Percentiles rank a stretch among this genome's conserved stretches.
Conservation (phyloP, 2,797 vertebrate genomes). For the Muscicapa striata region DNA sequence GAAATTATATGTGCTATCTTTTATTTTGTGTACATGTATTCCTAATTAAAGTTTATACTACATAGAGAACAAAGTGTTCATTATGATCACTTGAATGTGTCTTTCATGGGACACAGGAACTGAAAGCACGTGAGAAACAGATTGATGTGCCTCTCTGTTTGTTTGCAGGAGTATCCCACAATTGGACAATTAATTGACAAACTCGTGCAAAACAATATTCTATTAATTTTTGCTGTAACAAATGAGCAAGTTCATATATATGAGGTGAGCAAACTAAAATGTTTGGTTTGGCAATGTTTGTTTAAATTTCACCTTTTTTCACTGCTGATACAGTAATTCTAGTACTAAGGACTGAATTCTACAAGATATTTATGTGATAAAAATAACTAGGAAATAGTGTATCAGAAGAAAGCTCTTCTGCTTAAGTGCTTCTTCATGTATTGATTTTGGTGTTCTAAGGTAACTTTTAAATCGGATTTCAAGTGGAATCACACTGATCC, state of each 20-base stretch:
- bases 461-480: not conserved
- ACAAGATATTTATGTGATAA: not conserved
- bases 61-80: not conserved
- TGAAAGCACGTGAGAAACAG: not conserved
- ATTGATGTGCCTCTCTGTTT: conserved; percentile 9
- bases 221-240: conserved; percentile 96
- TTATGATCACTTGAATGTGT: not conserved
- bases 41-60: not conserved
- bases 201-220: conserved; percentile 94
- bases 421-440: not conserved
- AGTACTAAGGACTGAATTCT: not conserved
- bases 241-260: conserved; percentile 84
- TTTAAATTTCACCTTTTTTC: not conserved
- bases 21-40: not conserved
- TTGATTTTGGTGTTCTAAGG: not conserved
- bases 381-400: not conserved
- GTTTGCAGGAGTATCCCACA: conserved; percentile 92
- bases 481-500: conserved; percentile 22
- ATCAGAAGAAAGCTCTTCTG: not conserved
- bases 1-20: not conserved
- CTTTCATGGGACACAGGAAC: not conserved
- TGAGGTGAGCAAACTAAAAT: conserved; percentile 80
- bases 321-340: not conserved
- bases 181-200: conserved; percentile 96
- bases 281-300: not conserved